Percentiles rank a stretch among this genome's conserved stretches.
Conservation (phyloP, 2,888 invertebrate genomes). For the Trichopria drosophilae region DNA sequence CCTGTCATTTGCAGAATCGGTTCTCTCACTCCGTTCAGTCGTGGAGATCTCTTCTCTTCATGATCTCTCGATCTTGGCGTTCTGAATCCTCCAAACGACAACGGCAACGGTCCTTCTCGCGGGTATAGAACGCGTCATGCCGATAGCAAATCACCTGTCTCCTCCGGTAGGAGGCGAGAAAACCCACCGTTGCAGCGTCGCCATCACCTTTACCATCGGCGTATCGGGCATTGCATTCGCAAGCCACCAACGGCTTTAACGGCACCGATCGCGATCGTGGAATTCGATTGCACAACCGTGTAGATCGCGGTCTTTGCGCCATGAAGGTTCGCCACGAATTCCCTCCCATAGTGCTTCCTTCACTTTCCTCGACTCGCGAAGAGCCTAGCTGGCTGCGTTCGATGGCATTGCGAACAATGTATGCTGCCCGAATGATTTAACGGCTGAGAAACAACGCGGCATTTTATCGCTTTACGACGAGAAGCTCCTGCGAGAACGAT, state of each 20-base stretch:
- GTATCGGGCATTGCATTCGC: constrained; percentile 13
- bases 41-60: constrained; percentile 8
- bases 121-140: constrained; percentile 16
- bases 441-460: too few relatives aligned
- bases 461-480: too few relatives aligned
- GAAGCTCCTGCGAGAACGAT: too few relatives aligned
- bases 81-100: constrained; percentile 16
- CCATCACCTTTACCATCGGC: too few relatives aligned
- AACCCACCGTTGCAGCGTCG: constrained; percentile 34
- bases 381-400: too few relatives aligned
- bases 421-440: too few relatives aligned
- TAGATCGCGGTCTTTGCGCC: constrained; percentile 15
- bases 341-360: too few relatives aligned
- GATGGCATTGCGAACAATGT: too few relatives aligned
- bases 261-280: constrained; percentile 28
- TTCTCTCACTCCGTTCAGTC: background rate
- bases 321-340: constrained; percentile 14
- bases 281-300: constrained; percentile 32
- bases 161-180: constrained; percentile 29
- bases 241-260: constrained; percentile 16
- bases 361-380: too few relatives aligned
- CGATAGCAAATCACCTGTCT: constrained; percentile 32
- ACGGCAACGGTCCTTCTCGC: too few relatives aligned
- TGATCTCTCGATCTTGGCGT: constrained; percentile 17
- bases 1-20: constrained; percentile 14